A percentile compares a stretch with the other conserved stretches of the same genome.
phyloP scores from a whole-genome alignment of 2,888 invertebrate genomes.

The Cheilosia urbana region DNA sequence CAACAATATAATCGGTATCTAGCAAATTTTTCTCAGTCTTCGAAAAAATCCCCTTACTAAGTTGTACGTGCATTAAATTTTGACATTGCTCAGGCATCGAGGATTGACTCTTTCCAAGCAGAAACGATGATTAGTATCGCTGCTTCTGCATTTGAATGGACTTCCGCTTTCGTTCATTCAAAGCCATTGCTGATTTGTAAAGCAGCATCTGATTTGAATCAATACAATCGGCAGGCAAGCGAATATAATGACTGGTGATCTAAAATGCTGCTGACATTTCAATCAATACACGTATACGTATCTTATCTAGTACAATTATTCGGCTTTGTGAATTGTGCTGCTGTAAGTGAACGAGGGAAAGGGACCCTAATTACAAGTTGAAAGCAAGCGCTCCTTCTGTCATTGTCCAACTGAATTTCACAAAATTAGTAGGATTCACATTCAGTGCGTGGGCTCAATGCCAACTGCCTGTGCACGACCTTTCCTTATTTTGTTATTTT shows the following conservation, averaged over 20 bases:
- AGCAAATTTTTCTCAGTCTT: too few species aligned
- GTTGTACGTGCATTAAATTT: too few species aligned
- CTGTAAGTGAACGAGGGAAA: slow-evolving; percentile 16
- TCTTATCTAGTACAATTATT: slow-evolving; percentile 54
- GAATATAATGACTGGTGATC: slow-evolving; percentile 46
- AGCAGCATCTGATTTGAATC: slow-evolving; percentile 13
- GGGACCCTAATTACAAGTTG: slow-evolving; percentile 62
- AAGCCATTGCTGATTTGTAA: slow-evolving; percentile 48
- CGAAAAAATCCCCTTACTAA: too few species aligned
- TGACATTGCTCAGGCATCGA: too few species aligned
- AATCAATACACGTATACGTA: slow-evolving; percentile 60
- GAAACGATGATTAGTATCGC: slow-evolving; percentile 33
- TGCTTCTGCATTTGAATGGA: slow-evolving; percentile 30
- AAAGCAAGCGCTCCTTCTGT: slow-evolving; percentile 44
- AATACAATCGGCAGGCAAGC: slow-evolving; percentile 20
- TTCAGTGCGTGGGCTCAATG: slow-evolving; percentile 48
- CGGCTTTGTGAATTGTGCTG: slow-evolving; percentile 22
- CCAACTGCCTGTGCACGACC: slow-evolving; percentile 31
- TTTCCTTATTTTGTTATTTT: slow-evolving; percentile 3
- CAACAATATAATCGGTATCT: too few species aligned
- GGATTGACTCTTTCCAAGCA: background rate
- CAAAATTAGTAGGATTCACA: slow-evolving; percentile 48
- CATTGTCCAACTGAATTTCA: slow-evolving; percentile 51
- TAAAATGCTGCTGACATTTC: slow-evolving; percentile 49
- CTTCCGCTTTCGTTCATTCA: slow-evolving; percentile 16